Base-by-base conservation (phyloP, 2,113 vertebrate genomes). In the Anser cygnoides region DNA sequence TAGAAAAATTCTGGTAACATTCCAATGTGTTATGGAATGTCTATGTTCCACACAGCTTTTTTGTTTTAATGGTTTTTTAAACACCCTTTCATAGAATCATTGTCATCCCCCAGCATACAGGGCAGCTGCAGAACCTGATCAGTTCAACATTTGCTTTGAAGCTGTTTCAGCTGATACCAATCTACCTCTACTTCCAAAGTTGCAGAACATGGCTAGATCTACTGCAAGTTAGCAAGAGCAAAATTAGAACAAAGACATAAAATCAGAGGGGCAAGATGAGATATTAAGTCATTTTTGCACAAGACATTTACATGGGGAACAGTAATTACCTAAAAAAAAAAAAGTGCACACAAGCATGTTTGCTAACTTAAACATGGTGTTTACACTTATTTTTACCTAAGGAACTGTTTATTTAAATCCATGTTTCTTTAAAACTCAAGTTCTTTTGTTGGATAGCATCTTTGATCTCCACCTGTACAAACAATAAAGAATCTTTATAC, bases 301-400 rank as follows among this genome's bases (percentile, higher is more conserved):
- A 17, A 86, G 50, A 13, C 17, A 28, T 52, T 80, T 84, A 7
- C 28, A 52, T 1, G 55, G 17, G 61, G 11, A 81, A 19, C 10
- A 62, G 13, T 9, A 8, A 75, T 62, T 80, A 41, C 31, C 39
- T 57, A 6, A 18, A 71, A 13, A 19, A 35, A 35, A 35, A 83
- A 10, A 59, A 61, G 62, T 4, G 3, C 3, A 28, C 9, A 9
- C 13, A 61, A 37, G 2, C 1, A 3, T 0, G 3, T 14, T 50
- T 65, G 8, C 22, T 50, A 33, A 10, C 35, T 17, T 28, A 33
- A 37, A 8, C 10, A 46, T 49, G 13, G 7, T 3, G 9, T 33
- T 39, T 28, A 1, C 2, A 20, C 10, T 22, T 37, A 3, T 15
- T 59, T 79, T 43, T 58, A 73, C 13, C 4, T 21, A 3, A 14